Conservation (phyloP, 2,888 invertebrate genomes). For the Polydrusus pterygomalis region DNA sequence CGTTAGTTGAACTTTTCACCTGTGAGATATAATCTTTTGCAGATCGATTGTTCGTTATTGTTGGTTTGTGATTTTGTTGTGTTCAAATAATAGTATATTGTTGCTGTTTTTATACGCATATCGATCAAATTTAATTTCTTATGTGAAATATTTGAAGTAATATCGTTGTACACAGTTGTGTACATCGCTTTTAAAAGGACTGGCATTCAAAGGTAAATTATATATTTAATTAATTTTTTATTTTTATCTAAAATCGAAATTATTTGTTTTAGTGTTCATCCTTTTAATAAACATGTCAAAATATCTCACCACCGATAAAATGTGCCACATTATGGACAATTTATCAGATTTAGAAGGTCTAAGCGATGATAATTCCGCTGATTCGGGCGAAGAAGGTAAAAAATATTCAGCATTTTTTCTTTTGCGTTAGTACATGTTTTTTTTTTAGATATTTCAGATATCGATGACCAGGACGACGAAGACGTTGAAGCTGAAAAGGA, state of each 20-base stretch:
- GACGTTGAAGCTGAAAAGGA: not conserved
- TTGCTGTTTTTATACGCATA: no score
- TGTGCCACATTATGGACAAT: not conserved
- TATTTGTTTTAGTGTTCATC: not conserved
- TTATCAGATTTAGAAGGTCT: not conserved
- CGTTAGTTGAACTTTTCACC: not conserved
- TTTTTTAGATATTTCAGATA: constrained; percentile 10
- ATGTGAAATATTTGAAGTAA: not conserved
- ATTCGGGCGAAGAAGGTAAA: not conserved
- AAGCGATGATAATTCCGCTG: not conserved
- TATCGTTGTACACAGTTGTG: no score
- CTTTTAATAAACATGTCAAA: not conserved
- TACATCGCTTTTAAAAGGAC: no score
- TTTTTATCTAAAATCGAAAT: not conserved
- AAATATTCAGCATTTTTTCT: not conserved
- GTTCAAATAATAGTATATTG: no score
- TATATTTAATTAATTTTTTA: not conserved
- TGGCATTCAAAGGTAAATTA: no score
- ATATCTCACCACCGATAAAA: not conserved
- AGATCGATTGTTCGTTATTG: not conserved
- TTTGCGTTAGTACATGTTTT: not conserved
- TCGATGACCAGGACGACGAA: not conserved
- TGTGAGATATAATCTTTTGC: not conserved
- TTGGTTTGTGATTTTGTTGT: not conserved
- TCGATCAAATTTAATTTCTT: not conserved